Conservation (phyloP, 2,113 vertebrate species). For the Amblyornis subalaris region DNA sequence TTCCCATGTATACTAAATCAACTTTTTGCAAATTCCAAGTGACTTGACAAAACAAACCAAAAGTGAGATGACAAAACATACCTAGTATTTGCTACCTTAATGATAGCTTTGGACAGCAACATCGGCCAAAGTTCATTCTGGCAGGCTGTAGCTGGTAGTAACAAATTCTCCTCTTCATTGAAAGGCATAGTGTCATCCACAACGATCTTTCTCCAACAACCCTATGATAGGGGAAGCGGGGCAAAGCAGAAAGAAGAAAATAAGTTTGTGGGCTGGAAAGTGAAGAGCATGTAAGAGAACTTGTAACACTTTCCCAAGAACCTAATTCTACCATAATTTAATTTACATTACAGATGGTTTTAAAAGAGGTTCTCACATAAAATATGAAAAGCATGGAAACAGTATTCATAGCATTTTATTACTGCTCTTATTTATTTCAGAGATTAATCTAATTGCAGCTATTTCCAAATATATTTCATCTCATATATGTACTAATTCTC, state of each 20-base stretch:
- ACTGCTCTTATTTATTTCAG: not conserved
- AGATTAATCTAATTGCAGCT: not conserved
- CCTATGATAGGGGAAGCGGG: constrained; percentile 65
- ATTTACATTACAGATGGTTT: not conserved
- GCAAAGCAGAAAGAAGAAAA: not conserved
- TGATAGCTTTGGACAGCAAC: constrained; percentile 89
- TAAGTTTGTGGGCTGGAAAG: not conserved
- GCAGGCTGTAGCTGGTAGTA: constrained; percentile 83
- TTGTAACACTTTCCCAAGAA: not conserved
- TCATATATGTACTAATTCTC: not conserved
- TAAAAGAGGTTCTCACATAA: not conserved
- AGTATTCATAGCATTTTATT: not conserved
- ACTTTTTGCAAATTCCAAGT: not conserved
- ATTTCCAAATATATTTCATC: not conserved
- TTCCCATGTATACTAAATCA: not conserved
- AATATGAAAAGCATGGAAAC: not conserved
- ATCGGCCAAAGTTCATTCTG: constrained; percentile 91
- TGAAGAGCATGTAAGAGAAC: not conserved
- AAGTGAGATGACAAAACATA: constrained; percentile 65
- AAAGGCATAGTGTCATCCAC: constrained; percentile 92
- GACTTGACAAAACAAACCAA: not conserved
- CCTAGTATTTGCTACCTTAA: constrained; percentile 89
- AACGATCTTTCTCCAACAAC: constrained; percentile 90
- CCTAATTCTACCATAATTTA: not conserved
- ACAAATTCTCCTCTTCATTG: constrained; percentile 79